A percentile compares a stretch with the other conserved stretches of the same genome.
phyloP scores from a whole-genome alignment of 92 coral and sea anemone genomes.

The Bergia sp. region DNA sequence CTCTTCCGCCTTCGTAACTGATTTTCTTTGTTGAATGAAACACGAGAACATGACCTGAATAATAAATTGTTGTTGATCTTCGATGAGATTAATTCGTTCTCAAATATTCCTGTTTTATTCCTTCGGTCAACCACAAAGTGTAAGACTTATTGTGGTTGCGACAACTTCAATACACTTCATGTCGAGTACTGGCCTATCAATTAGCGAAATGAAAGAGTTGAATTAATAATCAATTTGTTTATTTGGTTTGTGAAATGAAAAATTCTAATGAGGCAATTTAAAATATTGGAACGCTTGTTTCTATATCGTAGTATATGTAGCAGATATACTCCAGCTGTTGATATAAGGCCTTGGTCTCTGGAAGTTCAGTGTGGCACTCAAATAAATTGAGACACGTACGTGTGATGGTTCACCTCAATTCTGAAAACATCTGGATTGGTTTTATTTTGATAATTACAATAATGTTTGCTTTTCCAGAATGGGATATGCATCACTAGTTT shows the following conservation, averaged over 20 bases:
- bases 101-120: conserved; percentile 6
- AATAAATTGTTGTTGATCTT: background rate
- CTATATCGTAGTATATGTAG: background rate
- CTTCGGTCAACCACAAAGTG: background rate
- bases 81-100: conserved; percentile 5
- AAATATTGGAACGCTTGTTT: background rate
- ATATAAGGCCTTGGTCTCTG: background rate
- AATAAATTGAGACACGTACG: no score
- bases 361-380: background rate
- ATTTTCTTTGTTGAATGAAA: background rate
- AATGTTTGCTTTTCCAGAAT: conserved; percentile 15
- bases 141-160: background rate
- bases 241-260: conserved; percentile 47
- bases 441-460: conserved; percentile 33
- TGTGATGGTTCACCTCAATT: background rate
- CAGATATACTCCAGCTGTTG: background rate
- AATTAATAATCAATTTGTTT: conserved; percentile 30
- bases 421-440: conserved; percentile 13
- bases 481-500: background rate
- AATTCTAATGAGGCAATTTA: conserved; percentile 42
- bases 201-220: conserved; percentile 16
- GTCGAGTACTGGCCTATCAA: background rate
- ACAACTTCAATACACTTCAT: conserved; percentile 29
- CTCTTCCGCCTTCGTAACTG: background rate
- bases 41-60: conserved; percentile 8